A percentile compares a stretch with the other conserved stretches of the same genome.
Conservation (phyloP, 1,140 invertebrate genomes). For the Drosophila tsacasi region DNA sequence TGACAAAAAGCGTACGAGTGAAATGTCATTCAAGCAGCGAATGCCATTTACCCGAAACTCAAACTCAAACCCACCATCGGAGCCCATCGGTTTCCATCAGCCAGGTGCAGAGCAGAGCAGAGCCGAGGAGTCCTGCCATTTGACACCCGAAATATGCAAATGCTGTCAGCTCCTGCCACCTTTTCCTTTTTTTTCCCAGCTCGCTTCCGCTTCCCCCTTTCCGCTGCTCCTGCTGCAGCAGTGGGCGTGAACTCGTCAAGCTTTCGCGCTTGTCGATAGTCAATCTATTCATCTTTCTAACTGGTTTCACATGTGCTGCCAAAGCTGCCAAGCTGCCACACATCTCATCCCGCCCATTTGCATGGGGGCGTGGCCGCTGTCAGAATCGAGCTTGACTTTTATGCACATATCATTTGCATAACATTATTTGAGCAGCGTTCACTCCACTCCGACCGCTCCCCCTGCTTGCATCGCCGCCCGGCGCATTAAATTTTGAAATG, state of each 20-base stretch:
- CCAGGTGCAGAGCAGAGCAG: slow-evolving; percentile 17
- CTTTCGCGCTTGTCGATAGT: slow-evolving; percentile 79
- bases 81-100: slow-evolving; percentile 33
- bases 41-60: slow-evolving; percentile 54
- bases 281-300: slow-evolving; percentile 83
- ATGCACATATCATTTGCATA: slow-evolving; percentile 85
- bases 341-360: slow-evolving; percentile 50
- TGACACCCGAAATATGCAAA: slow-evolving; percentile 78
- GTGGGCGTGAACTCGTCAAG: slow-evolving; percentile 74
- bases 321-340: slow-evolving; percentile 79
- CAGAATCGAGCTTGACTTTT: slow-evolving; percentile 75
- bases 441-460: slow-evolving; percentile 12
- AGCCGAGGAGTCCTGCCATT: slow-evolving; percentile 41
- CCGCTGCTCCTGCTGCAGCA: background rate
- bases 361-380: slow-evolving; percentile 31
- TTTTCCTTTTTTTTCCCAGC: slow-evolving; percentile 5
- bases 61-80: slow-evolving; percentile 4
- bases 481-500: slow-evolving; percentile 78
- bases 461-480: slow-evolving; percentile 20
- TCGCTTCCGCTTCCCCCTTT: background rate
- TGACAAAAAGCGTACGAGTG: slow-evolving; percentile 54
- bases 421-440: slow-evolving; percentile 71
- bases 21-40: slow-evolving; percentile 66
- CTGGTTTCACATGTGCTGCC: slow-evolving; percentile 77
- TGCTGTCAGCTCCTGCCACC: slow-evolving; percentile 44